Evolutionary conservation across 2,888 invertebrate genomes (phyloP).

Genomic region (Periphyllus acericola): DNA sequence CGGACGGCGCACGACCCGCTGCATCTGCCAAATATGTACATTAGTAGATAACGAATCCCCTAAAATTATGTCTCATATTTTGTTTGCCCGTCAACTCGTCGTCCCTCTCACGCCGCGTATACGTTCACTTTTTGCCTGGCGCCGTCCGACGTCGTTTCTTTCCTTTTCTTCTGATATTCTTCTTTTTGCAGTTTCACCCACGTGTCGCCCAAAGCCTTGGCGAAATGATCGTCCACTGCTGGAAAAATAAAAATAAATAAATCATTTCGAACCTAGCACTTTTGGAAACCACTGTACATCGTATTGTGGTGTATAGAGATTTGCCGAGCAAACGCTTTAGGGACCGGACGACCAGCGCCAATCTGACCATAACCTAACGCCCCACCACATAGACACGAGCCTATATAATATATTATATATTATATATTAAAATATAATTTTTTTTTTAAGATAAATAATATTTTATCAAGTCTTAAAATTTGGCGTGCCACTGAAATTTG

Average conservation of each 20-base stretch:
- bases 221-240: slow-evolving; percentile 88
- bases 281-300: too few relatives aligned
- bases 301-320: too few relatives aligned
- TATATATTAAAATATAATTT: too few relatives aligned
- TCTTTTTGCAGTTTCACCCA: slow-evolving; percentile 71
- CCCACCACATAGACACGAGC: too few relatives aligned
- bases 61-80: slow-evolving; percentile 27
- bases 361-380: too few relatives aligned
- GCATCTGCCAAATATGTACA: background rate
- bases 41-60: background rate
- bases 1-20: background rate
- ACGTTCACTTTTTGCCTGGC: slow-evolving; percentile 50
- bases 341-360: too few relatives aligned
- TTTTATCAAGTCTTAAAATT: too few relatives aligned
- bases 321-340: too few relatives aligned
- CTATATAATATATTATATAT: too few relatives aligned
- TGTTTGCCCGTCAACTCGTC: background rate
- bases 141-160: slow-evolving; percentile 12
- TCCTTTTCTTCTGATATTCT: slow-evolving; percentile 60
- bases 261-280: background rate
- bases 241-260: slow-evolving; percentile 65
- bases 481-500: too few relatives aligned
- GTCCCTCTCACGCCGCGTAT: slow-evolving; percentile 17
- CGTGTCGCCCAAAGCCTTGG: slow-evolving; percentile 85
- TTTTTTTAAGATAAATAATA: too few relatives aligned